These are phyloP conservation scores for Oncorhynchus clarkii DNA, from an alignment of 2,113 vertebrate genomes.

Conservation along the genomic window DNA sequence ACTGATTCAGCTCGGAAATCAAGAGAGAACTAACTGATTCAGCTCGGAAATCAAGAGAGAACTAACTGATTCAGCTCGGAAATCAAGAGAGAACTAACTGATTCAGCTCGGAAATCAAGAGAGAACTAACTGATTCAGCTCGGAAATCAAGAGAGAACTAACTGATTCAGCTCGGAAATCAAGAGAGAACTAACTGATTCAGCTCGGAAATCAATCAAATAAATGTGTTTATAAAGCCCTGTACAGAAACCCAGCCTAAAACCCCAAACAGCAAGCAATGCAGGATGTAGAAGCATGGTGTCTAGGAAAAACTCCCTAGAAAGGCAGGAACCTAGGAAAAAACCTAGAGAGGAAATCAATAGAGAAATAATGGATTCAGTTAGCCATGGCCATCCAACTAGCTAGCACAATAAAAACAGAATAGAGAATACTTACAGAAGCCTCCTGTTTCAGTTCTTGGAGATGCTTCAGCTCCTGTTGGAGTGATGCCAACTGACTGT, in stretches of 20 bases:
- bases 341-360: too few relatives aligned
- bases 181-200: too few relatives aligned
- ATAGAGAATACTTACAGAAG: not conserved
- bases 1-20: not conserved
- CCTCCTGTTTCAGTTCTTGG: conserved; percentile 48
- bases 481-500: conserved; percentile 50
- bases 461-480: conserved; percentile 61
- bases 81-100: not conserved
- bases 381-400: too few relatives aligned
- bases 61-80: too few relatives aligned
- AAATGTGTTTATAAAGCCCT: not conserved
- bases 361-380: too few relatives aligned
- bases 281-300: too few relatives aligned
- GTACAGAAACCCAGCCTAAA: too few relatives aligned
- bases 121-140: not conserved
- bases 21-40: not conserved
- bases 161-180: too few relatives aligned
- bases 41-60: not conserved
- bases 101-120: not conserved
- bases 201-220: not conserved
- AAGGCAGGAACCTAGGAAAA: too few relatives aligned
- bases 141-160: not conserved
- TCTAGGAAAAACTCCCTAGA: too few relatives aligned
- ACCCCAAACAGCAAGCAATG: too few relatives aligned
- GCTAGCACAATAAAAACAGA: not conserved